Evolutionary conservation across 1,140 invertebrate species (phyloP).

Genomic region (Chrysoperla carnea): DNA sequence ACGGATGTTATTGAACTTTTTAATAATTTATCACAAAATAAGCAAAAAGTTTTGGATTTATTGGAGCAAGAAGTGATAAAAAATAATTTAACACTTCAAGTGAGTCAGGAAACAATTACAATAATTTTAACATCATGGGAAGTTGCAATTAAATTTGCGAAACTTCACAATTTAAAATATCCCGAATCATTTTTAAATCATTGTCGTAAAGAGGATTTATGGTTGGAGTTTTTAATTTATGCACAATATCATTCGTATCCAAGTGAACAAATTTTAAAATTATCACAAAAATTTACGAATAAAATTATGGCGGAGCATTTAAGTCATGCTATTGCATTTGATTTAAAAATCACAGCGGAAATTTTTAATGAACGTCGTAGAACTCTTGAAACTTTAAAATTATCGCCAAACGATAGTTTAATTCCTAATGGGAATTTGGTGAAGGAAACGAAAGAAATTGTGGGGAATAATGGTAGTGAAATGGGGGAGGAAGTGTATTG

Average conservation of each 20-base stretch:
- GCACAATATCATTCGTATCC: constrained; percentile 43
- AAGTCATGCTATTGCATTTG: constrained; percentile 15
- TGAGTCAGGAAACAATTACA: constrained; percentile 18
- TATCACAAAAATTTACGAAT: constrained; percentile 29
- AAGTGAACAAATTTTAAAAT: constrained; percentile 29
- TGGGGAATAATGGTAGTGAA: constrained; percentile 9
- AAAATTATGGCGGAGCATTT: constrained; percentile 31
- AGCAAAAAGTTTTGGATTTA: constrained; percentile 19
- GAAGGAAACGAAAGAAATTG: too few relatives aligned
- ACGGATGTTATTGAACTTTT: constrained; percentile 9
- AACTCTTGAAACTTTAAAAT: too few relatives aligned
- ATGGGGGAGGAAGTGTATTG: constrained; percentile 24
- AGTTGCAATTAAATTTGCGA: constrained; percentile 36
- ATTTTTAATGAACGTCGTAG: too few relatives aligned
- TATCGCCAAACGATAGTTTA: too few relatives aligned
- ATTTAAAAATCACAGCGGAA: background rate
- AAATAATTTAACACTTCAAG: constrained; percentile 12
- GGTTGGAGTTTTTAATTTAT: constrained; percentile 43
- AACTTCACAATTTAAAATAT: constrained; percentile 29
- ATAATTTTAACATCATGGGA: constrained; percentile 26
- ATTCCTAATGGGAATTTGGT: too few relatives aligned
- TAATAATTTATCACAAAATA: constrained; percentile 9
- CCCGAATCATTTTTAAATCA: constrained; percentile 33
- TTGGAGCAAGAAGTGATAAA: constrained; percentile 20
- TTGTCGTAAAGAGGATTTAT: constrained; percentile 32